A percentile compares a stretch with the other conserved stretches of the same genome.
Conservation (phyloP, 1,140 invertebrate genomes). For the Drosophila ohnishii region DNA sequence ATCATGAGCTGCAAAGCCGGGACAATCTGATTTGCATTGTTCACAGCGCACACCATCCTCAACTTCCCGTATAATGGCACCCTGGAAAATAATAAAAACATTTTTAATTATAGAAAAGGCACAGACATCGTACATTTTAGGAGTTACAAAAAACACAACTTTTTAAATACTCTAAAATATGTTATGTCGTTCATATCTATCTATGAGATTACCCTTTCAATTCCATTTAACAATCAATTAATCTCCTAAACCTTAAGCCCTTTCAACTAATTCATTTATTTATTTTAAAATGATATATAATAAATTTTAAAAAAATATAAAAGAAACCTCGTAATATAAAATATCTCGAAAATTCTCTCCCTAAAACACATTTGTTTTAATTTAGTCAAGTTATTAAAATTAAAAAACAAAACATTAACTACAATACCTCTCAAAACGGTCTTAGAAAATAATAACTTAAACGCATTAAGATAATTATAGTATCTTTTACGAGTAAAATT, state of each 20-base stretch:
- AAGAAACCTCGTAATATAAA: background rate
- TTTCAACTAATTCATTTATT: no score
- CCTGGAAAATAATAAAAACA: conserved; percentile 85
- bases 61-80: conserved; percentile 91
- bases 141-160: background rate
- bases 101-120: no score
- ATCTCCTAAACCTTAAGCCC: no score
- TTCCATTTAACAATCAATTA: no score
- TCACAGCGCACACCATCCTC: conserved; percentile 93
- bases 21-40: conserved; percentile 90
- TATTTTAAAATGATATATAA: no score
- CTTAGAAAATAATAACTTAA: background rate
- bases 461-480: conserved; percentile 18
- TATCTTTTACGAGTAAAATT: background rate
- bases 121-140: background rate
- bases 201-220: no score
- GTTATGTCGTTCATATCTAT: no score
- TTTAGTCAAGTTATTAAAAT: background rate
- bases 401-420: background rate
- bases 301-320: no score
- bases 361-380: background rate
- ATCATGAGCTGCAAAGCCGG: conserved; percentile 90
- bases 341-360: no score
- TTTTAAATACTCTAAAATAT: no score
- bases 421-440: background rate